Conservation (phyloP, 2,113 vertebrate genomes). For the Heliornis fulica region DNA sequence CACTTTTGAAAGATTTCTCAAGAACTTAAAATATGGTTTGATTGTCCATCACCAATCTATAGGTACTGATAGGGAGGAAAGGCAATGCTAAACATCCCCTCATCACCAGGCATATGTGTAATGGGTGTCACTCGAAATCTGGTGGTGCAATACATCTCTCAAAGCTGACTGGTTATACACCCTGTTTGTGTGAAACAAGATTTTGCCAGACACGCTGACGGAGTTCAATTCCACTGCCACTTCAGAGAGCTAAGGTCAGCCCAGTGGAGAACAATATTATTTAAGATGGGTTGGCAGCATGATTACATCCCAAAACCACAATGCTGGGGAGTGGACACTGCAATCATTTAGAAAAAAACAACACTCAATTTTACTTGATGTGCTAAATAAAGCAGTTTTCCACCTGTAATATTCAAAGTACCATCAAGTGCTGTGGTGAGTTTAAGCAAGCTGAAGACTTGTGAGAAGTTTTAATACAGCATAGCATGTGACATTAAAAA, state of each 20-base stretch:
- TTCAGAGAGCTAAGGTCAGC: neutral
- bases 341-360: neutral
- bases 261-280: neutral
- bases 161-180: neutral
- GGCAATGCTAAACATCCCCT: too few relatives aligned
- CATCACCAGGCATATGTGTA: neutral
- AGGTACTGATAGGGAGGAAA: neutral
- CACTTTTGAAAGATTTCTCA: neutral
- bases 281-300: neutral
- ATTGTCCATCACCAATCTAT: neutral
- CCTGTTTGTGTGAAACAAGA: neutral
- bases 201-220: neutral
- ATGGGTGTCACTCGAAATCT: too few relatives aligned
- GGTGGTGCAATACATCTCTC: too few relatives aligned
- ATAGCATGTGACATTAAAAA: neutral
- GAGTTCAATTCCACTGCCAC: neutral
- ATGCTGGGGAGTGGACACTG: neutral
- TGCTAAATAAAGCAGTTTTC: neutral
- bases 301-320: fast-evolving
- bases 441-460: neutral
- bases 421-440: neutral
- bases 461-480: neutral
- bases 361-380: neutral
- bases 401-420: neutral
- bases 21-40: neutral